These are phyloP conservation scores for Kryphioiulus occultus DNA, from an alignment of 2,888 invertebrate genomes.

Conservation along the genomic window DNA sequence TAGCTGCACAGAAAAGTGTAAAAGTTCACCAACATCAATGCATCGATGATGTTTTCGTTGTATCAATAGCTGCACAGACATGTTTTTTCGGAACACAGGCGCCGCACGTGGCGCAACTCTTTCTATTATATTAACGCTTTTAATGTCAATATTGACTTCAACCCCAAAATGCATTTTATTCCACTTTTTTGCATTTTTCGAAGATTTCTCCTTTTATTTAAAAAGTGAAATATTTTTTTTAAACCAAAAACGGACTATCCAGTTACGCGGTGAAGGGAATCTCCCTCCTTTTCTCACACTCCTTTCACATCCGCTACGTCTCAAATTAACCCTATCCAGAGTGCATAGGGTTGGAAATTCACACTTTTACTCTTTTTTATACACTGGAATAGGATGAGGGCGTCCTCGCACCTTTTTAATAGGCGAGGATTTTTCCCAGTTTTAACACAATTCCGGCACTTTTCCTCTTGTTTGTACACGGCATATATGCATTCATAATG, in stretches of 20 bases:
- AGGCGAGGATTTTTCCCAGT: not conserved
- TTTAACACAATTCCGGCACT: not conserved
- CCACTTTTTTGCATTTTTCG: not conserved
- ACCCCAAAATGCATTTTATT: not conserved
- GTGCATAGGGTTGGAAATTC: not conserved
- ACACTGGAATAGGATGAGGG: not conserved
- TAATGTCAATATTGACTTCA: not conserved
- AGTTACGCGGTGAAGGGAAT: not conserved
- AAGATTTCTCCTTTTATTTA: not conserved
- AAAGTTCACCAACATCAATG: not conserved
- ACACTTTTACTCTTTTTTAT: not conserved
- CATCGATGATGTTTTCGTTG: not conserved
- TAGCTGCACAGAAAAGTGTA: not conserved
- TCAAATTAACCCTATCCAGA: constrained; percentile 6
- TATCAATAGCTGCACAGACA: not conserved
- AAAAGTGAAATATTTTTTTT: not conserved
- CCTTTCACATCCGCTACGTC: not conserved
- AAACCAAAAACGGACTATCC: not conserved
- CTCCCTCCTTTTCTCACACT: constrained; percentile 12
- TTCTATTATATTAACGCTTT: not conserved
- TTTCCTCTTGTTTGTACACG: not conserved
- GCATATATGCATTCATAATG: not conserved
- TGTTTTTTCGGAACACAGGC: not conserved
- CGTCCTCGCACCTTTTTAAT: not conserved
- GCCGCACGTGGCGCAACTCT: not conserved